A percentile compares a stretch with the other conserved stretches of the same genome.
These are phyloP conservation scores for Syrmaticus mikado DNA, from an alignment of 2,113 vertebrate genomes.

Conservation along the genomic window DNA sequence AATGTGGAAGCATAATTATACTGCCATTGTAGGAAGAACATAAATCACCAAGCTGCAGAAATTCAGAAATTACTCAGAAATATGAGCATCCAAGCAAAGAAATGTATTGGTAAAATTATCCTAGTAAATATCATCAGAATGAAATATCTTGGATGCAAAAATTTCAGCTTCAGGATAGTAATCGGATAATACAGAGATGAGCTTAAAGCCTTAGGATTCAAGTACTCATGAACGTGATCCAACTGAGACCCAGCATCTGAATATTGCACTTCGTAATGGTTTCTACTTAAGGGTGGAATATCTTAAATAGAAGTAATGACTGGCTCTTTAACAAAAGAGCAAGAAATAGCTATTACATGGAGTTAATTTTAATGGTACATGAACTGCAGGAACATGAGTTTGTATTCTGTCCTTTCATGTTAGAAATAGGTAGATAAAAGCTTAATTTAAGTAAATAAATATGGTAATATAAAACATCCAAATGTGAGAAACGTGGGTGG, in stretches of 20 bases:
- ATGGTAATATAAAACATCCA: conserved; percentile 18
- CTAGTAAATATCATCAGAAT: conserved; percentile 18
- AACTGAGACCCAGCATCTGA: background rate
- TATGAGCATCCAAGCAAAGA: conserved; percentile 5
- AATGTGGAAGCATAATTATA: background rate
- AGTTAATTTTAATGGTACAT: background rate
- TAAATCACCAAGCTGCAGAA: background rate
- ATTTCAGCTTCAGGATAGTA: background rate
- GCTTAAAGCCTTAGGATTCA: background rate
- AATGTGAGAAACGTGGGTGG: background rate
- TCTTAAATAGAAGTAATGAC: background rate
- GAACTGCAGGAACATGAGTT: background rate
- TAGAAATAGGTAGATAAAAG: conserved; percentile 15
- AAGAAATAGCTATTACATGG: background rate
- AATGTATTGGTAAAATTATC: conserved; percentile 8
- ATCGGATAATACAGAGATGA: background rate
- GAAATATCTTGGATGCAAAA: background rate
- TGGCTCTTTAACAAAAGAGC: background rate
- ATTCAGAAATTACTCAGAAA: conserved; percentile 20
- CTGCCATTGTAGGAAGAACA: background rate
- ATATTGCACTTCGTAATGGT: background rate
- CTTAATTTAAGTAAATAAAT: conserved; percentile 36
- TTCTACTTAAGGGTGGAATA: background rate
- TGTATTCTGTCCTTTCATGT: background rate
- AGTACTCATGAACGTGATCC: background rate